Conservation (phyloP, 2,888 invertebrate species). For the Tipula vernalis region DNA sequence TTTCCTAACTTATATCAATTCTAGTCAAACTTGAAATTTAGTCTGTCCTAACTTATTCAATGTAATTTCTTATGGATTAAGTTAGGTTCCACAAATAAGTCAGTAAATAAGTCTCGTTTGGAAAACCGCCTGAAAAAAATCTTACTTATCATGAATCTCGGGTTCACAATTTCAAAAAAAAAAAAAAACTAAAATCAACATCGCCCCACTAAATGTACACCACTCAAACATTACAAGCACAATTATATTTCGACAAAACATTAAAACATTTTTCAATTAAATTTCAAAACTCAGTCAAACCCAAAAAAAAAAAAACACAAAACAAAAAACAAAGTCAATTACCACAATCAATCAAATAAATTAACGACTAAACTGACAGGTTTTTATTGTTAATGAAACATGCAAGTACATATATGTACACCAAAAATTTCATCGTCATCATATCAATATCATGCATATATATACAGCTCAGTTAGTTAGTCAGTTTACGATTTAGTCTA, state of each 20-base stretch:
- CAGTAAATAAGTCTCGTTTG: no score
- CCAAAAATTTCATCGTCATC: background rate
- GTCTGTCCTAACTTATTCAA: no score
- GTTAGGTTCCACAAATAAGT: no score
- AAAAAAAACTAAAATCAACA: no score
- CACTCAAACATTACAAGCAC: background rate
- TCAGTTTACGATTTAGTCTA: background rate
- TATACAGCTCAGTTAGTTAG: background rate
- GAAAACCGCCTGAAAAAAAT: no score
- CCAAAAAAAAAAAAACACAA: background rate
- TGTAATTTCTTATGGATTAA: no score
- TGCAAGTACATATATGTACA: no score
- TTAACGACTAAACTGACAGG: background rate
- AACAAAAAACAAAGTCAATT: background rate
- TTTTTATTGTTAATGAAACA: background rate
- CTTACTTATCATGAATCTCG: no score
- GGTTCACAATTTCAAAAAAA: no score
- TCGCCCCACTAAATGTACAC: background rate
- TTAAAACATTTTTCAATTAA: background rate
- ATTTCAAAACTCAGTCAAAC: background rate
- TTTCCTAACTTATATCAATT: no score
- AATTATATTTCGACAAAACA: background rate
- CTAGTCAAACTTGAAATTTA: no score
- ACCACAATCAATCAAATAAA: background rate
- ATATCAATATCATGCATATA: background rate